Evolutionary conservation across 2,113 vertebrate genomes (phyloP), one percentile per base, ranked within the genome.

Genomic region (Lagopus muta): DNA sequence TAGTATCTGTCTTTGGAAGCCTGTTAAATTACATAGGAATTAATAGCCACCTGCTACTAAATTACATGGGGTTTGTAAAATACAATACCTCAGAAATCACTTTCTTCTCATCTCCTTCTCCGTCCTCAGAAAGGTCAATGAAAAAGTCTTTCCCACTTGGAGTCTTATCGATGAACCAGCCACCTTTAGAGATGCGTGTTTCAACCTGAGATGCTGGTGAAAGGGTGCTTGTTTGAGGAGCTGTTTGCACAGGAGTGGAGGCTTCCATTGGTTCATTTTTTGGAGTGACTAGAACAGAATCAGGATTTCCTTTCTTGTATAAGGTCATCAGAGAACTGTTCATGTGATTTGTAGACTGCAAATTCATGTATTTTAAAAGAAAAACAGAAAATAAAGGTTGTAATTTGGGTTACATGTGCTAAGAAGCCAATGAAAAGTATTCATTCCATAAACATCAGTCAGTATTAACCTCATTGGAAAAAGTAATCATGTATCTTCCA

Each of bases 301-400:
- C 97, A 0, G 97, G 92, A 78, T 97, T 97, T 89, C 98, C 98
- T 91, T 98, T 99, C 86, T 98, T 98, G 95, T 99, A 99, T 32
- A 99, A 98, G 24, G 97, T 98, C 8, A 98, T 96, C 45, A 99
- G 94, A 34, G 99, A 99, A 82, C 86, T 98, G 97, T 99, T 99
- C 99, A 99, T 98, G 69, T 98, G 98, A 97, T 99, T 99, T 74
- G 97, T 85, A 95, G 97, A 97, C 99, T 99, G 97, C 21, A 38
- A 65, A 94, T 42, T 61, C 10, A 86, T 4, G 24, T 6, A 73
- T 80, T 87, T 76, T 34, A 64, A 77, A 96, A 62, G 85, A 32
- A 84, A 90, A 2, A 67, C 10, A 38, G 42, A 43, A 43, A 43
- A 43, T 16, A 43, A 43, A 43, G 4, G 50, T 85, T 90, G 58